Evolutionary conservation across 2,888 invertebrate genomes (phyloP).

Genomic region (Agrypnus murinus): DNA sequence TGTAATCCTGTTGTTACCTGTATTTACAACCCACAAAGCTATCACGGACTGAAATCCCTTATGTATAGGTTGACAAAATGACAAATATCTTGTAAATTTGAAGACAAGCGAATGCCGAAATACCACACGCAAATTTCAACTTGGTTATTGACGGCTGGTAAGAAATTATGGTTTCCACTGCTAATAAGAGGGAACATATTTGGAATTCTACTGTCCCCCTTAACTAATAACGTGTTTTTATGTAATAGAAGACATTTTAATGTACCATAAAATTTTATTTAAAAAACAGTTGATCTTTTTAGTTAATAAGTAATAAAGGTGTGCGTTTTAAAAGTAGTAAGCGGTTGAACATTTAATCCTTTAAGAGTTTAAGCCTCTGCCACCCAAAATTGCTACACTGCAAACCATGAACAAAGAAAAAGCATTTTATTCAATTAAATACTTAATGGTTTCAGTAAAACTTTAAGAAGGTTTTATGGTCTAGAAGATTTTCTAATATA

Average conservation of each 20-base stretch:
- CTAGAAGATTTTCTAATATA: conserved; percentile 22
- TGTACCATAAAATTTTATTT: conserved; percentile 6
- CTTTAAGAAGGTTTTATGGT: conserved; percentile 19
- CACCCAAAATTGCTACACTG: conserved; percentile 12
- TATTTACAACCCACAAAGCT: conserved; percentile 35
- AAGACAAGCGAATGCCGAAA: conserved; percentile 39
- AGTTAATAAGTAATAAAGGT: background rate
- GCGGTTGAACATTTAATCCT: conserved; percentile 1
- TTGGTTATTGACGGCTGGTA: conserved; percentile 25
- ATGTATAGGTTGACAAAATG: conserved; percentile 43
- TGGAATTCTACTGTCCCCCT: conserved; percentile 20
- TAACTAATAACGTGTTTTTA: conserved; percentile 3
- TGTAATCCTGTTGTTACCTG: conserved; percentile 45
- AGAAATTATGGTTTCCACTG: conserved; percentile 19
- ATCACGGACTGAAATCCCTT: conserved; percentile 34
- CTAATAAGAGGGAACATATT: conserved; percentile 17
- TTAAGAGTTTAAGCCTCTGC: background rate
- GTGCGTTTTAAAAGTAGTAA: conserved; percentile 6
- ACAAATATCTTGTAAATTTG: conserved; percentile 43
- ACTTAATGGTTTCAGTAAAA: conserved; percentile 5
- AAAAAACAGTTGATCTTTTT: background rate
- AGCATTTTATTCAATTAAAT: conserved; percentile 17
- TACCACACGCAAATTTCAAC: conserved; percentile 41
- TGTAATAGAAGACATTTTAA: background rate
- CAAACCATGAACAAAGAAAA: background rate